Evolutionary conservation across 1,140 invertebrate genomes (phyloP).

Genomic region (Diorhabda carinulata): DNA sequence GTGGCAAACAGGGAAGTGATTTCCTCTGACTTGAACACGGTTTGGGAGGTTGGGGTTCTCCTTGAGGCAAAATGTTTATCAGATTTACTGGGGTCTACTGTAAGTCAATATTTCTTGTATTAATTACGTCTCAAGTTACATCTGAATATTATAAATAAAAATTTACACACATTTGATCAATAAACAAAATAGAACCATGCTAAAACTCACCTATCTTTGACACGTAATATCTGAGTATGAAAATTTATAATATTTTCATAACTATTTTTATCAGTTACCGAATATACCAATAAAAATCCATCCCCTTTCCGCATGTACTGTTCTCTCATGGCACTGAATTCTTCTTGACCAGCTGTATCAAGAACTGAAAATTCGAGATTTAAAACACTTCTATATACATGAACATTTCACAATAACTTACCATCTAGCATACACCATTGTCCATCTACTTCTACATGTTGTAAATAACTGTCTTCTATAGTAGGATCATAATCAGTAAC

Average conservation of each 20-base stretch:
- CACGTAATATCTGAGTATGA: slow-evolving; percentile 86
- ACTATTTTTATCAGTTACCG: slow-evolving; percentile 85
- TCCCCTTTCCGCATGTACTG: slow-evolving; percentile 94
- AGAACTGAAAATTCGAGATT: slow-evolving; percentile 59
- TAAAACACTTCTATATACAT: not conserved
- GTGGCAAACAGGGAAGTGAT: no score
- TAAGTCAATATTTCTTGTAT: no score
- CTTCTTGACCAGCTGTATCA: slow-evolving; percentile 91
- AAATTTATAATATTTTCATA: slow-evolving; percentile 78
- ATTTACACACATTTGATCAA: no score
- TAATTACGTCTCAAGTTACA: no score
- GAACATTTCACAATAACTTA: slow-evolving; percentile 45
- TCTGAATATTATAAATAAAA: no score
- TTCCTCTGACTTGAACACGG: no score
- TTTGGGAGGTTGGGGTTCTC: no score
- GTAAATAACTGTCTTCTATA: slow-evolving; percentile 87
- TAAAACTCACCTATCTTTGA: slow-evolving; percentile 76
- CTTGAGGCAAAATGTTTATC: no score
- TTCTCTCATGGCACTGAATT: slow-evolving; percentile 91
- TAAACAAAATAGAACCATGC: slow-evolving; percentile 35
- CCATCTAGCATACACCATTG: slow-evolving; percentile 89
- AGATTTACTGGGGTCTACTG: no score
- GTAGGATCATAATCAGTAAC: slow-evolving; percentile 89
- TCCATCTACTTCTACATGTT: slow-evolving; percentile 89
- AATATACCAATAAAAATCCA: slow-evolving; percentile 90